Conservation (phyloP, 2,113 vertebrate species). For the Apodemus speciosus region DNA sequence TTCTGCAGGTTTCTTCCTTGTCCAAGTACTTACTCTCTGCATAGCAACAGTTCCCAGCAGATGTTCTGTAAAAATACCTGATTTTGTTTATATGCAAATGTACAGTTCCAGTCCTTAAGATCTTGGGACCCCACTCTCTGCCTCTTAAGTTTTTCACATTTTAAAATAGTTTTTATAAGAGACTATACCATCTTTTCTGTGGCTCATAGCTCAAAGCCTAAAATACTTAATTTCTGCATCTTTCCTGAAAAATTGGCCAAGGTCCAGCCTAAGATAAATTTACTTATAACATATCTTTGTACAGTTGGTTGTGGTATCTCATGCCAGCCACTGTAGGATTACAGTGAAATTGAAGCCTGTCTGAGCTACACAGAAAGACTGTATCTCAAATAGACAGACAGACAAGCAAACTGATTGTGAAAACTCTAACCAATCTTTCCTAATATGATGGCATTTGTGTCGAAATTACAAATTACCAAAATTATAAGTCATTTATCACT, state of each 20-base stretch:
- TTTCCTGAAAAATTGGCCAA: slow-evolving; percentile 20
- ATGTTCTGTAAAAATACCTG: neutral
- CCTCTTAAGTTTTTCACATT: neutral
- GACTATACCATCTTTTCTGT: slow-evolving; percentile 14
- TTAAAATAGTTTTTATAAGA: neutral
- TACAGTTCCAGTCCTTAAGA: neutral
- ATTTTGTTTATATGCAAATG: slow-evolving; percentile 25
- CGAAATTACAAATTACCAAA: slow-evolving; percentile 42
- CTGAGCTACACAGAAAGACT: neutral
- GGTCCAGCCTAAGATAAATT: slow-evolving; percentile 5
- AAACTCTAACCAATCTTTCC: neutral
- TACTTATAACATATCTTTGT: neutral
- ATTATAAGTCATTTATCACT: neutral
- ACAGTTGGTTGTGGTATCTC: neutral
- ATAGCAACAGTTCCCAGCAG: neutral
- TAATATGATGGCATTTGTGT: neutral
- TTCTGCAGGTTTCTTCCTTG: neutral
- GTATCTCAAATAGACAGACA: neutral
- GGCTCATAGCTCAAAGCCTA: neutral
- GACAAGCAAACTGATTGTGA: neutral
- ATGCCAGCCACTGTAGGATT: neutral
- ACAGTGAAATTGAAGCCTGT: neutral
- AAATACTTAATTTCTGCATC: slow-evolving; percentile 9
- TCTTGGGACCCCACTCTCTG: neutral
- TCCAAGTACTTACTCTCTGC: neutral